These are phyloP conservation scores for Adelognathus sp. DNA, from an alignment of 2,888 invertebrate genomes.

Conservation along the genomic window DNA sequence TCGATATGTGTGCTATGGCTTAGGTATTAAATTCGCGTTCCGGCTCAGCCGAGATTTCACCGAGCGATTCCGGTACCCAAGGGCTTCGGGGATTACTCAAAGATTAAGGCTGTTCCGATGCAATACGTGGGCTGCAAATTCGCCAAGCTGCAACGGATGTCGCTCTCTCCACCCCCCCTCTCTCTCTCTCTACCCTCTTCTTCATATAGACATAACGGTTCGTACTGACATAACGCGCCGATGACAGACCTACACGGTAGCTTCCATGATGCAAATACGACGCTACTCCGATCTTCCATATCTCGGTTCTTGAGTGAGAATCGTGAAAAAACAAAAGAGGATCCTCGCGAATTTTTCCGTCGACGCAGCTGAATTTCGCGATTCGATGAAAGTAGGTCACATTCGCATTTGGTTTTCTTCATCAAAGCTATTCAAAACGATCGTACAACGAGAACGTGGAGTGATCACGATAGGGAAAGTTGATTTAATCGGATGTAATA, in stretches of 20 bases:
- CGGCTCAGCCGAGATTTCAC: constrained; percentile 34
- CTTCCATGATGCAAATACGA: constrained; percentile 13
- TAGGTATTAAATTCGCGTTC: constrained; percentile 48
- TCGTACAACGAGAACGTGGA: not conserved
- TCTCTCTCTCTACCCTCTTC: too few relatives aligned
- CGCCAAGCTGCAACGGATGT: not conserved
- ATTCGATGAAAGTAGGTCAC: constrained; percentile 3
- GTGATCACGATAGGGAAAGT: not conserved
- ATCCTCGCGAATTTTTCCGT: constrained; percentile 16
- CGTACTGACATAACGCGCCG: not conserved
- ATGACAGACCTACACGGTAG: constrained; percentile 17
- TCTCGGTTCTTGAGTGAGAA: constrained; percentile 1
- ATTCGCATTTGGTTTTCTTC: constrained; percentile 2
- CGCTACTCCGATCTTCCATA: constrained; percentile 25
- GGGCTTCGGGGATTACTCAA: constrained; percentile 51
- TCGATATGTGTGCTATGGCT: not conserved
- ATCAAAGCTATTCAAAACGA: not conserved
- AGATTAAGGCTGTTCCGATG: constrained; percentile 49
- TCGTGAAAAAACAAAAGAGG: constrained; percentile 17
- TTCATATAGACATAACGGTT: not conserved
- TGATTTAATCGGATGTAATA: constrained; percentile 27
- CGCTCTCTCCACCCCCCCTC: too few relatives aligned
- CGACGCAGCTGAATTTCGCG: constrained; percentile 1
- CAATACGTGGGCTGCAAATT: constrained; percentile 34
- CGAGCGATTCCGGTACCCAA: constrained; percentile 42